Evolutionary conservation across 1,140 invertebrate species (phyloP).

Genomic region (Sinella curviseta): DNA sequence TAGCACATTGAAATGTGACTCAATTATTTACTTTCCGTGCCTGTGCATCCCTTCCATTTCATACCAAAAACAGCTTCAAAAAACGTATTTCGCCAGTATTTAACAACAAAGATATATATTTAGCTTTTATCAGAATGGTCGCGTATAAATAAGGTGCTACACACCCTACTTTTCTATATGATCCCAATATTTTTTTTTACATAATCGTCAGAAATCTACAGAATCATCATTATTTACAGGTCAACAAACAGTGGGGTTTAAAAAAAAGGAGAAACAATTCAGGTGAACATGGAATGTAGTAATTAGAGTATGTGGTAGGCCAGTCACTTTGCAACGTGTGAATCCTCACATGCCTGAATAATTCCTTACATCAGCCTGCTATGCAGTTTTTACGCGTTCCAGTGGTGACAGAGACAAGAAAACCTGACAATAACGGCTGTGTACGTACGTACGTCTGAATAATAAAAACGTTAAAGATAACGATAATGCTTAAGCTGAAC

Average conservation of each 20-base stretch:
- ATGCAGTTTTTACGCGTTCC: neutral
- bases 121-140: too few relatives aligned
- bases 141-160: too few relatives aligned
- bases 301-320: slow-evolving; percentile 25
- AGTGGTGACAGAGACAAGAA: neutral
- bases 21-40: too few relatives aligned
- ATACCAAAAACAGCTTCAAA: too few relatives aligned
- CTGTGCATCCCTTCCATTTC: too few relatives aligned
- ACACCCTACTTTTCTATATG: neutral
- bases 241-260: too few relatives aligned
- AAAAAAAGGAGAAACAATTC: neutral
- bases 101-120: too few relatives aligned
- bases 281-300: slow-evolving; percentile 1
- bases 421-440: neutral
- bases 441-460: neutral
- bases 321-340: neutral
- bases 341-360: slow-evolving; percentile 2
- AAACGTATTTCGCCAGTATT: too few relatives aligned
- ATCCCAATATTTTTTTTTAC: neutral
- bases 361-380: neutral
- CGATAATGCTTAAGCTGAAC: neutral
- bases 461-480: slow-evolving; percentile 8
- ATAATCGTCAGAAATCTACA: neutral
- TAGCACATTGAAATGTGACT: too few relatives aligned
- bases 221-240: neutral